Base-by-base conservation (phyloP, 2,888 invertebrate species). In the Caenorhabditis sp. region DNA sequence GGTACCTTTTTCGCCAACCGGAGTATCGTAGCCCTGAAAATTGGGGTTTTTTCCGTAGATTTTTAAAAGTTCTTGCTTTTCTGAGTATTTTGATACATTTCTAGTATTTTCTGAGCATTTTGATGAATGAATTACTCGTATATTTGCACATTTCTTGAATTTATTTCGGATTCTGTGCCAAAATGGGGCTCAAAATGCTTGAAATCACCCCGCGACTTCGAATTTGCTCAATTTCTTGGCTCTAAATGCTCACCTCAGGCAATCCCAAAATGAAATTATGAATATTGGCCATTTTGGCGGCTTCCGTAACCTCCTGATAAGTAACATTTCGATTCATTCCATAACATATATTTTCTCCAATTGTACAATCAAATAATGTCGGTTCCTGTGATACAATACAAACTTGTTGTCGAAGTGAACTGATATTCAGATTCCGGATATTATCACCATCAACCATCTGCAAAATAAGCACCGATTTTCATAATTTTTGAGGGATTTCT, bases 331-430 rank as follows among this genome's bases (percentile, higher is more conserved):
- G 27, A 27, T 84, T 80, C 58, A 89, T 88, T 71, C 96, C 96
- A 87, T 96, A 96, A 0, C 93, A 93, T 79, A 97, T 95, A 88
- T 97, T 97, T 80, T 95, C 78, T n/a, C 64, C 67, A 21, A 87
- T 85, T 12, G 83, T 79, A 60, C 81, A 80, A 67, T 84, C 82
- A 66, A 84, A 84, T 14, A 83, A 77, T 4, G 78, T 82, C 36
- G 82, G 82, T 56, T 82, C 82, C 56, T 77, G 74, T 27, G 77
- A 77, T 12, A 80, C 80, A 31, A 80, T 80, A 52, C 78, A 76
- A 14, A 83, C 90, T 3, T 93, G 92, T 0, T 92, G 91, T 67
- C 96, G 91, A 12, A 93, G 88, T 59, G 92, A 92, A 0, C 90
- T 86, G 27, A 94, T 87, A 0, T 93, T 92, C 82, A 94, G 88